Base-by-base conservation (phyloP, 2,888 invertebrate species). In the Athalia circularis region DNA sequence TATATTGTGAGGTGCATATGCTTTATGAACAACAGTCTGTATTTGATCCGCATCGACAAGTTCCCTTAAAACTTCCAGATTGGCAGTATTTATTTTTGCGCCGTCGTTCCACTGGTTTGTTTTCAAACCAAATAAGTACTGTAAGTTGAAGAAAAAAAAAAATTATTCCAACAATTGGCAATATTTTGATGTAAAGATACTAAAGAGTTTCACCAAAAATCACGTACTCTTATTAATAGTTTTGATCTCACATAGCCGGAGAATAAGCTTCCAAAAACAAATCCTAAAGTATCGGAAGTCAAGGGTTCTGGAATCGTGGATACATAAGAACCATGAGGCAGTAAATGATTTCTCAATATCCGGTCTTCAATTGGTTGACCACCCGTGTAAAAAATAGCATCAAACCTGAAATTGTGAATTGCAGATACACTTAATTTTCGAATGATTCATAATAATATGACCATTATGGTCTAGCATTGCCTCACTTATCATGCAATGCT, bases 21-120 rank as follows among this genome's bases (percentile, higher is more conserved):
- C 92, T 85, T 92, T 92, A 81, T 93, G 93, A 2, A 94, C 92
- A 54, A 94, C 92, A 5, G 93, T 92, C 84, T 92, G 92, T 79
- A 94, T 85, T 80, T 92, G 90, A 74, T 92, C 92, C 43, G 91
- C 90, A 83, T 93, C 93, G 0, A 92, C 92, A 68, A 93, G 89
- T 75, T 91, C 88, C 3, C 89, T 85, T n/a, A 92, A 84, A 11
- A 88, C 87, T 77, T 89, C 89, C 50, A 92, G 84, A 80, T 87
- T 87, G 15, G 81, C 80, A 47, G 83, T 77, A 13, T 88, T 88
- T 70, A 90, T 84, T 77, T 87, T 89, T 29, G 85, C 82, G 67
- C 90, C 90, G 9, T 90, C 90, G 65, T 86, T 87, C 88, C 89
- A 90, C 4, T 86, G 85, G 65, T 86, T 82, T 65, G 80, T 83